Percentiles rank a stretch among this genome's conserved stretches.
Conservation (phyloP, 2,797 vertebrate species). For the Tenualosa ilisha region DNA sequence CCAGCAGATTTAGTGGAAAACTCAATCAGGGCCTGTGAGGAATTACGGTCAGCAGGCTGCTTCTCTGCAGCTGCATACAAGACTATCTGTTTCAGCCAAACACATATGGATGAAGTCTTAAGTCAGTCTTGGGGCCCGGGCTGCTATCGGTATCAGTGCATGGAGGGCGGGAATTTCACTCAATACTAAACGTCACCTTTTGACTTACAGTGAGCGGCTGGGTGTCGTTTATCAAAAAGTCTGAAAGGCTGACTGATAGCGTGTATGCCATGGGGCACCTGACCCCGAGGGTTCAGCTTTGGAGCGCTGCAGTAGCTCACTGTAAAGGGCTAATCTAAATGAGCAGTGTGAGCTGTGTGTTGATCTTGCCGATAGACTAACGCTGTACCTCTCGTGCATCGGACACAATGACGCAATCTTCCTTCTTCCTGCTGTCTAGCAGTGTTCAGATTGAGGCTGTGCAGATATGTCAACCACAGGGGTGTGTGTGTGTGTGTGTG, state of each 20-base stretch:
- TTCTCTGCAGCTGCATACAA: neutral
- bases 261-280: neutral
- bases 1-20: neutral
- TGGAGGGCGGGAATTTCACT: neutral
- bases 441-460: neutral
- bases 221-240: neutral
- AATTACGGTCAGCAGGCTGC: neutral
- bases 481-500: constrained; percentile 29
- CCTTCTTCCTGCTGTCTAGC: neutral
- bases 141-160: neutral
- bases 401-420: constrained; percentile 13
- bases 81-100: constrained; percentile 27
- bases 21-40: neutral
- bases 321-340: constrained; percentile 13
- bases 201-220: neutral
- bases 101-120: neutral
- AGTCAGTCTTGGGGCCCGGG: neutral
- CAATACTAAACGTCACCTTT: neutral
- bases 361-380: constrained; percentile 45
- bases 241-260: neutral
- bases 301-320: neutral
- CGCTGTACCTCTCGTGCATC: constrained; percentile 4
- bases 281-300: neutral
- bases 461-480: constrained; percentile 1
- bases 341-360: constrained; percentile 29